These are phyloP conservation scores for Cinclus mexicanus DNA, from an alignment of 2,113 vertebrate species.

Conservation along the genomic window DNA sequence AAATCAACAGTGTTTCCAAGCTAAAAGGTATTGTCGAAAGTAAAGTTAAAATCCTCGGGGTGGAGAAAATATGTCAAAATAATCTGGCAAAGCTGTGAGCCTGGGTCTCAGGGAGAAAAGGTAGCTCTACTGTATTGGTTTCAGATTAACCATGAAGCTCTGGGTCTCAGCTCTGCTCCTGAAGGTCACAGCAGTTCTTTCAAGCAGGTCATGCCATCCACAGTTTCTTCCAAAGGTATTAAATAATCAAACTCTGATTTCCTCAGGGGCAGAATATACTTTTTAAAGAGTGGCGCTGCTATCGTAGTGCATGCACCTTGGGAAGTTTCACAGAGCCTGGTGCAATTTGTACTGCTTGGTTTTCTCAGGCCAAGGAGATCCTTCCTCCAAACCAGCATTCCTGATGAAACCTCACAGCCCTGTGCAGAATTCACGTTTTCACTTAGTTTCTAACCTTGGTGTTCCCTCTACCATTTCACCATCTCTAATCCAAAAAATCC, in stretches of 20 bases:
- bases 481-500: background rate
- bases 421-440: background rate
- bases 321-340: background rate
- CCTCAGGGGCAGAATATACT: background rate
- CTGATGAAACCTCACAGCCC: background rate
- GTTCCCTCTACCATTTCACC: background rate
- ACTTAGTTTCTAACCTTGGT: background rate
- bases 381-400: background rate
- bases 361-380: background rate
- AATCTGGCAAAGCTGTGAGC: background rate
- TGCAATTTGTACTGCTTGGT: background rate
- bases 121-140: background rate
- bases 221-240: background rate
- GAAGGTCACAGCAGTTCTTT: background rate
- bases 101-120: background rate
- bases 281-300: background rate
- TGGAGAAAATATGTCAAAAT: slow-evolving; percentile 18
- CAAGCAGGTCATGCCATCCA: fast-evolving
- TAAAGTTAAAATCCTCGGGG: background rate
- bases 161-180: background rate
- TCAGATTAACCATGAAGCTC: background rate
- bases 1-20: background rate
- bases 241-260: background rate
- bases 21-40: background rate
- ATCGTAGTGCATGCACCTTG: fast-evolving